Evolutionary conservation across 2,888 invertebrate genomes (phyloP), one percentile per base, ranked within the genome.

Genomic region (Amitus sp.): DNA sequence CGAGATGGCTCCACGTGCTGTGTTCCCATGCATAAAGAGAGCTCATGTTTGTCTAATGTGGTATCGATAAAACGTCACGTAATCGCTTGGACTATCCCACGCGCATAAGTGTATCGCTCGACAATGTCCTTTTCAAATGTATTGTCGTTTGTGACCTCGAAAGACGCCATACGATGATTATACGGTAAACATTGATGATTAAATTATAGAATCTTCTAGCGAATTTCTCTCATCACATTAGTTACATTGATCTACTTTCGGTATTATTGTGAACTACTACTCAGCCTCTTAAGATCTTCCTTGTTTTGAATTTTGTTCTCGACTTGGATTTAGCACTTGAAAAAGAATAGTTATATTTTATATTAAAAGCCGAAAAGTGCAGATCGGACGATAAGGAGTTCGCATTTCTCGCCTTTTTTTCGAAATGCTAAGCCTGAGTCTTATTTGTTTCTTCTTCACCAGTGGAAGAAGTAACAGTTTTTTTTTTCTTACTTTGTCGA

Each of bases 31-130:
- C 77, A 78, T 78, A 77, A 73, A 77, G 77, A 75, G 71, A 72
- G 76, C 78, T 79, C 79, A 78, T 78, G 79, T 79, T 78, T 79
- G 75, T 74, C 78, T 78, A 79, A 80, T 80, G 78, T 74, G 66
- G 69, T 68, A 20, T 70, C 76, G 74, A 81, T 80, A 81, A 79
- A 81, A 72, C 76, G 73, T 74, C 74, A 78, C 79, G 79, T 78
- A 77, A 80, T 80, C 79, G 76, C 73, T 67, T 66, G 77, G 77
- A 79, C 78, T 79, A 78, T 75, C 68, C 70, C 51, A 60, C 46
- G 70, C 42, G 66, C 64, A 63, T 68, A 64, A 68, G 65, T 65
- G 67, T 70, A 69, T 66, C 69, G 66, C 63, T 61, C 66, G 67
- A 59, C 69, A 65, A 69, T 73, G 70, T 69, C 67, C 63, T 69